Evolutionary conservation across 2,113 vertebrate species (phyloP).

Genomic region (Benthochromis sp.): DNA sequence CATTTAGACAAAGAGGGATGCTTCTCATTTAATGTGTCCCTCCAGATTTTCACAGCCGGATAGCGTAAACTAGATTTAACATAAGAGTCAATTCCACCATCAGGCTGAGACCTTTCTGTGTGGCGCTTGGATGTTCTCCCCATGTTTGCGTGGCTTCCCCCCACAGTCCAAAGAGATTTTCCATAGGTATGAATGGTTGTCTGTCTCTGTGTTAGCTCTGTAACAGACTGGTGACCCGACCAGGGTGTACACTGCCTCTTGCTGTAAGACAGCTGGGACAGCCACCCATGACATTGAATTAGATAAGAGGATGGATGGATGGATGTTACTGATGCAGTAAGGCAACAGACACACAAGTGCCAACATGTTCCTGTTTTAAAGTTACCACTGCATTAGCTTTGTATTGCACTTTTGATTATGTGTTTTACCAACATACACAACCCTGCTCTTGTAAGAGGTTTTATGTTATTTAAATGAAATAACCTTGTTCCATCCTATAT

Average conservation of each 20-base stretch:
- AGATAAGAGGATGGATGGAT: background rate
- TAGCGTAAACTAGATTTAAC: background rate
- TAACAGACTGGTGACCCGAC: background rate
- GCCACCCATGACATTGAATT: background rate
- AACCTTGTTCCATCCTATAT: background rate
- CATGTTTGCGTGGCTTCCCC: background rate
- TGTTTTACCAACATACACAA: background rate
- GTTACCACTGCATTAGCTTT: background rate
- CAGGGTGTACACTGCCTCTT: background rate
- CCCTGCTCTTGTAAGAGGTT: background rate
- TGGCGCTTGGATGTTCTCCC: background rate
- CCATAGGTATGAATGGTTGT: background rate
- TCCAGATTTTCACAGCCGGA: background rate
- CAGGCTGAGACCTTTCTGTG: background rate
- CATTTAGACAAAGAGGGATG: background rate
- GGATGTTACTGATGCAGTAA: background rate
- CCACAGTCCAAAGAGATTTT: background rate
- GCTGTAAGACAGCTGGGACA: background rate
- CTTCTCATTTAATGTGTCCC: background rate
- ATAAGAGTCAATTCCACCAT: background rate
- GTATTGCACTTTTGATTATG: background rate
- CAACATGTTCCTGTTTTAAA: background rate
- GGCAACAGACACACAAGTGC: background rate
- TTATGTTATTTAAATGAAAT: background rate
- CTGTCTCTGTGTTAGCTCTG: background rate